Base-by-base conservation (phyloP, 2,888 invertebrate genomes). In the Ametastegia equiseti region DNA sequence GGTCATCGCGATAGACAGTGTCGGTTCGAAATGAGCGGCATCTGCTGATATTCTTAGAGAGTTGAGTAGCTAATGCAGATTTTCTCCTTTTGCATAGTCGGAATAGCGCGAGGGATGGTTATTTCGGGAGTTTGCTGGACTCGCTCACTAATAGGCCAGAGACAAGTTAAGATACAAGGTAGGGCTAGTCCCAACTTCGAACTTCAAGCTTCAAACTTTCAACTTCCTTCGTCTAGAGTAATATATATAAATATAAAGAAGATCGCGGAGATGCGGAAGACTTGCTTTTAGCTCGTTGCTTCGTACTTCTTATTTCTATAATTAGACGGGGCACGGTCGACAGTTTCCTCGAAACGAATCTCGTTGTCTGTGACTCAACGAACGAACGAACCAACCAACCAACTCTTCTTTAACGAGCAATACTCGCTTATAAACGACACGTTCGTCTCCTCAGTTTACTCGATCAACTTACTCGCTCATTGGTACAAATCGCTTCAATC, bases 21-120 rank as follows among this genome's bases (percentile, higher is more conserved):
- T 54, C 36, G 33, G 19, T 54, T 6, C 39, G 5, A 3, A 36
- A 42, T 39, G 13, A 78, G 75, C 33, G n/a, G 60, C 78, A 78
- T 78, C 78, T 42, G 60, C 60, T 60, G 78, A 78, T 78, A 78
- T 63, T 78, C 42, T 60, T 60, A 13, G 78, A 75, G 36, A 39
- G 19, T 75, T 23, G 54, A 54, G 50, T 75, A 54, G 54, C 75
- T 19, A 75, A 63, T 65, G 79, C 45, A 73, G 54, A 27, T 57
- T 39, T 63, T 63, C 77, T 81, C 33, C 45, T 81, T 81, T 81
- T 75, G 81, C 81, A 81, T 73, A 30, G 75, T 77, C 75, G 36
- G 45, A 75, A 75, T 81, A 77, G 75, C 63, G 39, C n/a, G 13
- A n/a, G n/a, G n/a, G 39, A 39, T 57, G n/a, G 27, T 57, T 80